phyloP scores from a whole-genome alignment of 2,888 invertebrate species.

The Rotaria socialis region DNA sequence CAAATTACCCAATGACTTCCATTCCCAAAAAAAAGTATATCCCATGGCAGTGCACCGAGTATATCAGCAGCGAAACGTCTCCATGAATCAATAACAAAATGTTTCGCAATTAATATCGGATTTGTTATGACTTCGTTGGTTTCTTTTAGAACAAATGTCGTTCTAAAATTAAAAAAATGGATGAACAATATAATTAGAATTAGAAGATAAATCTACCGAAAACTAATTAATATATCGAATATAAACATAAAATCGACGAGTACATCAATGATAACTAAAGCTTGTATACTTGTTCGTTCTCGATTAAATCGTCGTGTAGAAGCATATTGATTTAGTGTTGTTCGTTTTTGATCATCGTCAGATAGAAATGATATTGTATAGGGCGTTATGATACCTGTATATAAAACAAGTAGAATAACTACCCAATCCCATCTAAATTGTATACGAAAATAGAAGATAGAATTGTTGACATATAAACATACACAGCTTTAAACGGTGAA shows the following conservation, averaged over 20 bases:
- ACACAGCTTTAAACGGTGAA: slow-evolving; percentile 59
- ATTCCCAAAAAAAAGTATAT: slow-evolving; percentile 71
- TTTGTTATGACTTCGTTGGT: slow-evolving; percentile 57
- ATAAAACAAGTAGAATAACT: slow-evolving; percentile 57
- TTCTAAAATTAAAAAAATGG: slow-evolving; percentile 49
- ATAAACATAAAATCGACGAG: slow-evolving; percentile 60
- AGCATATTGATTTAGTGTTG: slow-evolving; percentile 49
- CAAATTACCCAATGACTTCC: slow-evolving; percentile 56
- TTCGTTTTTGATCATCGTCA: slow-evolving; percentile 51
- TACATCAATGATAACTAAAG: slow-evolving; percentile 58
- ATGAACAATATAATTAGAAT: too few relatives aligned
- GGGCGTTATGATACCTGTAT: slow-evolving; percentile 60
- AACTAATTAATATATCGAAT: slow-evolving; percentile 60
- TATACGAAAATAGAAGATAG: not conserved
- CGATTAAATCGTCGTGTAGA: slow-evolving; percentile 52
- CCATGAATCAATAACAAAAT: slow-evolving; percentile 64
- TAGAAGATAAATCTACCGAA: slow-evolving; percentile 47
- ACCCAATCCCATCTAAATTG: slow-evolving; percentile 57
- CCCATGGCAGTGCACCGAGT: slow-evolving; percentile 96
- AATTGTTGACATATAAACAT: not conserved
- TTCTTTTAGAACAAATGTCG: slow-evolving; percentile 57
- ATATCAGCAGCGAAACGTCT: slow-evolving; percentile 89
- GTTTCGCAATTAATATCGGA: slow-evolving; percentile 58
- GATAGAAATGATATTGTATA: slow-evolving; percentile 58
- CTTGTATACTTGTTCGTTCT: slow-evolving; percentile 55